Conservation (phyloP, 2,113 vertebrate genomes). For the Equus quagga region DNA sequence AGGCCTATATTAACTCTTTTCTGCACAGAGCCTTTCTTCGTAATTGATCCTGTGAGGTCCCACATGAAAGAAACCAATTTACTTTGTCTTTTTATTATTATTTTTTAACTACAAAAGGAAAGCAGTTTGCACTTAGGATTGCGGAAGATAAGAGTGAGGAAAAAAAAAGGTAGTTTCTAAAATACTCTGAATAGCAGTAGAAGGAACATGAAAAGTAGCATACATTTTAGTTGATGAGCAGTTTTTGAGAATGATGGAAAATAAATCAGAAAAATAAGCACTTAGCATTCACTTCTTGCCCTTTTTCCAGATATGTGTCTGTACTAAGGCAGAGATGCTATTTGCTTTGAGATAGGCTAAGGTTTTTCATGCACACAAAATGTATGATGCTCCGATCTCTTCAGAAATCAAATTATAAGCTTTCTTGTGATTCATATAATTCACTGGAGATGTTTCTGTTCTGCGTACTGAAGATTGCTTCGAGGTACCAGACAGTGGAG, state of each 20-base stretch:
- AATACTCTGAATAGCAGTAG: neutral
- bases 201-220: neutral
- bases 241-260: constrained; percentile 41
- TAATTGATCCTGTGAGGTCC: neutral
- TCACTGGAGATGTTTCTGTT: constrained; percentile 4
- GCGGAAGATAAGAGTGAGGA: neutral
- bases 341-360: neutral
- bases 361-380: neutral
- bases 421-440: neutral
- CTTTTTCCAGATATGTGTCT: neutral
- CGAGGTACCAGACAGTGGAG: neutral
- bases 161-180: neutral
- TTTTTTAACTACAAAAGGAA: neutral
- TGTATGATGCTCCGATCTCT: neutral
- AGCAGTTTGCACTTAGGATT: neutral
- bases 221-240: constrained; percentile 17
- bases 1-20: neutral
- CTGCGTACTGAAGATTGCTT: neutral
- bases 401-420: neutral
- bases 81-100: neutral
- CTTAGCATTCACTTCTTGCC: neutral
- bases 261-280: neutral
- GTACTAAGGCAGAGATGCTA: neutral
- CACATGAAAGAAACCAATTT: neutral
- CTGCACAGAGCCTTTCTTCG: neutral